These are phyloP conservation scores for Pantherophis alleghaniensis DNA, from an alignment of 2,797 vertebrate species.

Conservation along the genomic window DNA sequence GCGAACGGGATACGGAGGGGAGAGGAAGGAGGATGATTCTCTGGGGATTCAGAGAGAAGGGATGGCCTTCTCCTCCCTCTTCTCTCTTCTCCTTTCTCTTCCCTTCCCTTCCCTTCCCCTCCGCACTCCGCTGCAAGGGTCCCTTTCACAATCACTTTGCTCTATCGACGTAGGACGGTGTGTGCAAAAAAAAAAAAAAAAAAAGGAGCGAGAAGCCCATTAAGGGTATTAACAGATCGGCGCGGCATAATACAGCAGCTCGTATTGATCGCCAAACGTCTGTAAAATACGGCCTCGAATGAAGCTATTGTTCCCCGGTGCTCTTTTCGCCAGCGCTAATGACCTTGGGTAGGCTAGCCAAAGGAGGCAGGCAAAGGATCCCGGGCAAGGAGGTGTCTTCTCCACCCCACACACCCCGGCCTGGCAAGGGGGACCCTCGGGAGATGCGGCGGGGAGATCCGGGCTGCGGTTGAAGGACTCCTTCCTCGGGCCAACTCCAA, in stretches of 20 bases:
- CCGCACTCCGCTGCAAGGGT: slow-evolving; percentile 71
- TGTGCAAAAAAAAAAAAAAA: slow-evolving; percentile 62
- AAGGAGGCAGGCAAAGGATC: slow-evolving; percentile 73
- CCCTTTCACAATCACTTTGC: slow-evolving; percentile 79
- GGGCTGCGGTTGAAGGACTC: no score
- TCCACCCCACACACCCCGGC: not conserved
- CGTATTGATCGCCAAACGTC: slow-evolving; percentile 87
- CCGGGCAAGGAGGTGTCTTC: slow-evolving; percentile 57
- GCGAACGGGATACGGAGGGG: not conserved
- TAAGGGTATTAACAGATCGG: slow-evolving; percentile 91
- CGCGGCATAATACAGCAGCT: slow-evolving; percentile 86
- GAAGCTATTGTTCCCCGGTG: slow-evolving; percentile 82
- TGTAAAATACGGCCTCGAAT: slow-evolving; percentile 88
- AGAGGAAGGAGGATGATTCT: not conserved
- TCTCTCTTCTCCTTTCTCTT: no score
- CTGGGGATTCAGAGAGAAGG: not conserved
- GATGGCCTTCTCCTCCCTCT: not conserved
- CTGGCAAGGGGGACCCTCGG: not conserved
- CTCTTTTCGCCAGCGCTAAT: slow-evolving; percentile 72
- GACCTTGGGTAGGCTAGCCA: slow-evolving; percentile 87
- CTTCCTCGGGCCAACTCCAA: not conserved
- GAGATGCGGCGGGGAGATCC: not conserved
- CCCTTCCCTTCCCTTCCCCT: no score
- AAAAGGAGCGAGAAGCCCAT: slow-evolving; percentile 84
- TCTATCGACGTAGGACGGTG: slow-evolving; percentile 80